Evolutionary conservation across 2,888 invertebrate species (phyloP).

Genomic region (Drosophila pseudotalamancana): DNA sequence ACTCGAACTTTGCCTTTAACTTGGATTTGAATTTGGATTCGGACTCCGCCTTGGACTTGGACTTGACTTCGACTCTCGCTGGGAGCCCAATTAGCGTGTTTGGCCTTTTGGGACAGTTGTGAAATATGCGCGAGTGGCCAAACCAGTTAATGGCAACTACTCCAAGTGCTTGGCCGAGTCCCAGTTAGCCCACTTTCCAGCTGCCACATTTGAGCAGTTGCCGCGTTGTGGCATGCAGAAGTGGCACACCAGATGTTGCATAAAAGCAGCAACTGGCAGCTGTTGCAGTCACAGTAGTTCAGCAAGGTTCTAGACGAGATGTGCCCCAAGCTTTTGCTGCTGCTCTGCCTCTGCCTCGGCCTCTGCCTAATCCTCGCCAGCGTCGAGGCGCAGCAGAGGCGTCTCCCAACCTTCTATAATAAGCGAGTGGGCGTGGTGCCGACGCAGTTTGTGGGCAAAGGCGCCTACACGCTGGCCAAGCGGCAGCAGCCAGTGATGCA

Average conservation of each 20-base stretch:
- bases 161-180: conserved; percentile 25
- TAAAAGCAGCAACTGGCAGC: conserved; percentile 52
- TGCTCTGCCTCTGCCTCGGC: conserved; percentile 29
- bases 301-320: conserved; percentile 59
- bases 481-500: conserved; percentile 33
- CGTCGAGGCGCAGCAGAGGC: conserved; percentile 20
- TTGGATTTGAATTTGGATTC: conserved; percentile 49
- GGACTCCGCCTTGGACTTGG: conserved; percentile 54
- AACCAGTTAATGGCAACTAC: conserved; percentile 44
- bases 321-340: conserved; percentile 34
- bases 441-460: conserved; percentile 50
- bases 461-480: conserved; percentile 55
- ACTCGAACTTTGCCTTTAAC: conserved; percentile 70
- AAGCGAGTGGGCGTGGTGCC: conserved; percentile 40
- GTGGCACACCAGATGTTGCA: conserved; percentile 46
- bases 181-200: conserved; percentile 60
- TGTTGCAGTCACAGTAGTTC: conserved; percentile 27
- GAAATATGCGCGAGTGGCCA: conserved; percentile 45
- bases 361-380: conserved; percentile 23
- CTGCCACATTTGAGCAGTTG: conserved; percentile 55
- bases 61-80: conserved; percentile 28
- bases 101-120: conserved; percentile 19
- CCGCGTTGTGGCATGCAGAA: conserved; percentile 47
- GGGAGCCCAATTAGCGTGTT: conserved; percentile 47
- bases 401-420: conserved; percentile 34